Base-by-base conservation (phyloP, 1,140 invertebrate genomes). In the Trichomalopsis sarcophagae region DNA sequence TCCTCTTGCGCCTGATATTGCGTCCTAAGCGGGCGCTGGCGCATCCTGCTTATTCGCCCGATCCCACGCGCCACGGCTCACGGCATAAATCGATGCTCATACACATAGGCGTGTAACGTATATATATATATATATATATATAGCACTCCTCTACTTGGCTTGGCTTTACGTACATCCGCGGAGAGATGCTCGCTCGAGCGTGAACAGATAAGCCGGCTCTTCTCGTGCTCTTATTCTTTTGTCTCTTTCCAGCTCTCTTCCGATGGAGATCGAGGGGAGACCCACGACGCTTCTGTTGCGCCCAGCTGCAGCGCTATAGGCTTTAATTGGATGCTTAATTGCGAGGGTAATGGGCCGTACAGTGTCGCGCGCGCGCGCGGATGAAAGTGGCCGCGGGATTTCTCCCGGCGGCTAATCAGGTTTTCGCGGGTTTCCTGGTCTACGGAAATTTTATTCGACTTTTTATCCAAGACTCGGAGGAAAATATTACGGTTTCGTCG, bases 321-420 rank as follows among this genome's bases (percentile, higher is more conserved):
- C 73, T 74, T 82, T 82, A 82, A 82, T 82, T 82, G 71, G 81
- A 75, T 82, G 74, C 33, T 82, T 82, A 74, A 75, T 82, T 75
- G 71, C 47, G 30, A 40, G 17, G 81, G 44, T 82, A 82, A 82
- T 82, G 71, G 71, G 47, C 40, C 30, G 30, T 62, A 27, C 2
- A 62, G 55, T 62, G 55, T 62, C 55, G 55, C 14, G 40, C 40
- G 10, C 40, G 10, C 27, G 27, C 27, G 27, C 14, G 40, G 40
- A 74, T 74, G 40, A 30, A 71, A 47, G 66, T 13, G 17, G n/a
- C 75, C 21, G 33, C 9, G 27, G 17, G 30, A 79, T 79, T 68
- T 17, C 55, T 33, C 23, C 66, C 66, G 33, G 30, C 66, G 33
- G 30, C 14, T 0, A 7, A 66, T 79, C 55, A 13, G 55, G 55